phyloP scores from a whole-genome alignment of 1,140 invertebrate species.

The Platyscapa corneri region DNA sequence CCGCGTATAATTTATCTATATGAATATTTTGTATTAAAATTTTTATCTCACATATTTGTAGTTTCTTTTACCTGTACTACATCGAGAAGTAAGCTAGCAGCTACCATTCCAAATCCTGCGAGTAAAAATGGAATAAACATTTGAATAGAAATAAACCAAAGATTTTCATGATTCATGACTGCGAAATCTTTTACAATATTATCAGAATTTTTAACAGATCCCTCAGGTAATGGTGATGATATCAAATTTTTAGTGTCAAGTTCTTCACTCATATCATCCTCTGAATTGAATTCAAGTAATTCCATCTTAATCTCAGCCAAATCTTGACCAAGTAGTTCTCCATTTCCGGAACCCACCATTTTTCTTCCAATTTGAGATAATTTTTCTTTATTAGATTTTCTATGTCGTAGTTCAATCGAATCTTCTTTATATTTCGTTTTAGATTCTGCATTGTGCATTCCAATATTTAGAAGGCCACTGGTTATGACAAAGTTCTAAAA shows the following conservation, averaged over 20 bases:
- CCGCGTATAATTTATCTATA: background rate
- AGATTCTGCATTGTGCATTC: constrained; percentile 66
- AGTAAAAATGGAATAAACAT: constrained; percentile 92
- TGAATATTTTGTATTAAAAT: background rate
- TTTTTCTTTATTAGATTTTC: constrained; percentile 57
- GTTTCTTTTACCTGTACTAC: constrained; percentile 80
- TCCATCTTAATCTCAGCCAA: constrained; percentile 65
- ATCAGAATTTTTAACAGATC: constrained; percentile 55
- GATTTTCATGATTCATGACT: constrained; percentile 68
- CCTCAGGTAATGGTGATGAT: constrained; percentile 51
- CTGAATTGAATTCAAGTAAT: constrained; percentile 66
- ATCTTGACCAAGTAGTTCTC: constrained; percentile 63
- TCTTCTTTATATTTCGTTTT: constrained; percentile 51
- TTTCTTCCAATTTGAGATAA: constrained; percentile 51
- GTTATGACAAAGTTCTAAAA: constrained; percentile 62
- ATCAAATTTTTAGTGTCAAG: constrained; percentile 63
- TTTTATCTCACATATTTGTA: background rate
- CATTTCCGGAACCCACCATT: constrained; percentile 70
- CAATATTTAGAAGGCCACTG: constrained; percentile 39
- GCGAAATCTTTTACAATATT: constrained; percentile 45
- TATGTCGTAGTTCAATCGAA: constrained; percentile 59
- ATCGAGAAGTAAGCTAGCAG: constrained; percentile 89
- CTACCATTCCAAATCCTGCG: constrained; percentile 94
- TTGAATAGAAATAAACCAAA: constrained; percentile 84
- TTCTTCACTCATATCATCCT: constrained; percentile 61